A percentile compares a stretch with the other conserved stretches of the same genome.
phyloP scores from a whole-genome alignment of 2,888 invertebrate genomes.

The Caenorhabditis angaria region DNA sequence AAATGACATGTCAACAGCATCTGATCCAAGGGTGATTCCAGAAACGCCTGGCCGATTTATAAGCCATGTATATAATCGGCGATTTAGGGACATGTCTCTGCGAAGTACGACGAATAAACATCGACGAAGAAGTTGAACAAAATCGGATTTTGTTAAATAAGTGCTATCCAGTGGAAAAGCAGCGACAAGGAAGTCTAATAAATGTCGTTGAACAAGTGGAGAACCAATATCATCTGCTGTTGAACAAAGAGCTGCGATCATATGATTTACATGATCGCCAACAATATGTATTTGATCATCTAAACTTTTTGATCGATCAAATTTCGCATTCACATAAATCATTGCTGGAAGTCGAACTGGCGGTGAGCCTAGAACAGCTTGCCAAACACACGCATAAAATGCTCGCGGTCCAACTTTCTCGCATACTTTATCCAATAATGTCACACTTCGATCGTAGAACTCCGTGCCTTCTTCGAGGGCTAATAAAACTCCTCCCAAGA shows the following conservation, averaged over 20 bases:
- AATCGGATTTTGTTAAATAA: conserved; percentile 67
- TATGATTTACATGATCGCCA: conserved; percentile 84
- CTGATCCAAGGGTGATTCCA: conserved; percentile 36
- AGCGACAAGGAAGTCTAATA: conserved; percentile 83
- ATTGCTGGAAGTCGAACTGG: conserved; percentile 84
- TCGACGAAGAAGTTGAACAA: conserved; percentile 64
- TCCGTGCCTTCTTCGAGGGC: conserved; percentile 76
- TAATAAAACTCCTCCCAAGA: conserved; percentile 87
- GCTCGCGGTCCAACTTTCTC: conserved; percentile 80
- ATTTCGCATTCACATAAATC: conserved; percentile 83
- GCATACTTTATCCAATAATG: conserved; percentile 62
- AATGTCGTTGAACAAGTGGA: conserved; percentile 84
- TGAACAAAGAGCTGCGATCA: conserved; percentile 83
- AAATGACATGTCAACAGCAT: conserved; percentile 48
- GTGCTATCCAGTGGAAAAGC: conserved; percentile 86
- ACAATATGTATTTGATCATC: conserved; percentile 84
- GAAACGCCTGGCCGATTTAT: conserved; percentile 54
- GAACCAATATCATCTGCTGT: conserved; percentile 80
- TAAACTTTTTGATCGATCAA: conserved; percentile 82
- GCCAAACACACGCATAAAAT: conserved; percentile 89
- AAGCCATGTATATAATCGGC: conserved; percentile 86
- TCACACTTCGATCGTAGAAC: conserved; percentile 66
- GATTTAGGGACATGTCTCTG: conserved; percentile 88
- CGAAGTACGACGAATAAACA: conserved; percentile 79
- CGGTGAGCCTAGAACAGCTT: conserved; percentile 82